phyloP scores from a whole-genome alignment of 1,140 invertebrate species.

The Wiebesia pumilae region DNA sequence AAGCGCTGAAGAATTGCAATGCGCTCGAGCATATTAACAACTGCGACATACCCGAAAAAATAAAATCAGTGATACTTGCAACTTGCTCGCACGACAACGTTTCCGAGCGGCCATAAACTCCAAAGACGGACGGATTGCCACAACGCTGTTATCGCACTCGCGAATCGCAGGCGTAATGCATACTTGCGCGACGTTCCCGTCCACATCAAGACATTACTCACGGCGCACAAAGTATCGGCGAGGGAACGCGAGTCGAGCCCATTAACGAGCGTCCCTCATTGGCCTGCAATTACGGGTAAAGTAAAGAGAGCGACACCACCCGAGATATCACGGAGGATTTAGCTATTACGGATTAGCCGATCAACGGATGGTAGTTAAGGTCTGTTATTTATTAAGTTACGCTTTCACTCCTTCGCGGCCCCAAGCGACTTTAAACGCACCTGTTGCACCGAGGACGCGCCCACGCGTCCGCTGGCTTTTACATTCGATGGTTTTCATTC shows the following conservation, averaged over 20 bases:
- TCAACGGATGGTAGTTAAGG: neutral
- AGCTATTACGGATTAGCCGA: neutral
- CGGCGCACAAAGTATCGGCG: conserved; percentile 10
- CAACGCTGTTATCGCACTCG: neutral
- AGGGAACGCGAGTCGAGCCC: neutral
- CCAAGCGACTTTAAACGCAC: conserved; percentile 5
- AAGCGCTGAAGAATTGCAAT: neutral
- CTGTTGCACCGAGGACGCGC: conserved; percentile 26
- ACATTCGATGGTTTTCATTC: neutral
- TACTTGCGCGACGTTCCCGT: neutral
- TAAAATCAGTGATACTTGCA: neutral
- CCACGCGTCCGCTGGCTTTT: conserved; percentile 11
- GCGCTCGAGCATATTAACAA: neutral
- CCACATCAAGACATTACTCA: conserved; percentile 39
- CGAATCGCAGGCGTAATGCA: neutral
- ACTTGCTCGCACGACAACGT: conserved; percentile 11
- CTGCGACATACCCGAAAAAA: neutral
- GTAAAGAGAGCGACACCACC: conserved; percentile 6
- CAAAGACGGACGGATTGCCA: neutral
- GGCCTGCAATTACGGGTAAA: conserved; percentile 23
- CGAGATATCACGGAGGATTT: neutral
- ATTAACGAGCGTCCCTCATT: conserved; percentile 36
- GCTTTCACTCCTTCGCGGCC: conserved; percentile 27
- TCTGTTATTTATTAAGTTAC: conserved; percentile 39
- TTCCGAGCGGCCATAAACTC: conserved; percentile 2